Evolutionary conservation across 2,113 vertebrate species (phyloP).

Genomic region (Numida meleagris): DNA sequence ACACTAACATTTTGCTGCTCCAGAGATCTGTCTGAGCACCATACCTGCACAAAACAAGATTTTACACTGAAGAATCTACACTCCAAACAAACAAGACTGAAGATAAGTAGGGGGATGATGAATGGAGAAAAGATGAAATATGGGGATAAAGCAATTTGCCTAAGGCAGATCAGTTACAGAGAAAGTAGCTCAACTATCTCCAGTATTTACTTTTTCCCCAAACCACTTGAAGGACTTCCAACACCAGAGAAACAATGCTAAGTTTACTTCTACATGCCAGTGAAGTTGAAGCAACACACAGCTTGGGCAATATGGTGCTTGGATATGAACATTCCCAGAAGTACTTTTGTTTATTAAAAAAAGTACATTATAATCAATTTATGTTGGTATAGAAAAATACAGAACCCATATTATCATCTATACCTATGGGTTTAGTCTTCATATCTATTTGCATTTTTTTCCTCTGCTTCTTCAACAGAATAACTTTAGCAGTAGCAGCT

Average conservation of each 20-base stretch:
- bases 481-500: not conserved
- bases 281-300: not conserved
- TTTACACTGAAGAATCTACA: not conserved
- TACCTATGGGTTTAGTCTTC: not conserved
- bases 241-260: not conserved
- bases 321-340: not conserved
- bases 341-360: not conserved
- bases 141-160: not conserved
- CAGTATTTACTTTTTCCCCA: not conserved
- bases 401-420: not conserved
- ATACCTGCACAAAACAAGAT: fast-evolving
- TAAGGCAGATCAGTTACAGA: not conserved
- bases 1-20: not conserved
- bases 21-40: not conserved
- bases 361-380: not conserved
- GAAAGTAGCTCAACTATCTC: not conserved
- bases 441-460: not conserved
- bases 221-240: not conserved
- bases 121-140: not conserved
- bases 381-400: not conserved
- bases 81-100: not conserved
- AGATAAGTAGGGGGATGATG: not conserved
- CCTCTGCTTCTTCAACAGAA: not conserved
- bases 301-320: not conserved
- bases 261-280: not conserved